Conservation (phyloP, 1,140 invertebrate genomes). For the Phenacoccus solenopsis region DNA sequence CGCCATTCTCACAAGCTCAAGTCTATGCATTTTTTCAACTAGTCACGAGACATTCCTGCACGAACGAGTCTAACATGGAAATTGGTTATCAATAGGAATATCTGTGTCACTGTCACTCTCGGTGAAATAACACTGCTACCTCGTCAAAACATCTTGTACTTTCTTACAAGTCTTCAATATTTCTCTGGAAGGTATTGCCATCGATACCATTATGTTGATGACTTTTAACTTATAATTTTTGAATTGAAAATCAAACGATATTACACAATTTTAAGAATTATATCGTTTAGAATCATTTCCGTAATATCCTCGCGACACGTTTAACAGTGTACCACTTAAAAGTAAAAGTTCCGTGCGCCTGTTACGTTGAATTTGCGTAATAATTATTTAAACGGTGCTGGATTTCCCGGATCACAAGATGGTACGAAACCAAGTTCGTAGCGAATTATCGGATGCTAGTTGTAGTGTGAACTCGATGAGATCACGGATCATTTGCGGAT, state of each 20-base stretch:
- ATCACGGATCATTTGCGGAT: too few species aligned
- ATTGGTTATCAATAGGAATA: neutral
- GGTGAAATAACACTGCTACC: neutral
- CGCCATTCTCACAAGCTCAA: too few species aligned
- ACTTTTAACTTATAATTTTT: neutral
- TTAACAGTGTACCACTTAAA: slow-evolving; percentile 12
- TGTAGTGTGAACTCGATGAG: too few species aligned
- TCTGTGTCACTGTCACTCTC: neutral
- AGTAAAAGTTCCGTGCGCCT: slow-evolving; percentile 7
- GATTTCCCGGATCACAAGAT: slow-evolving; percentile 17
- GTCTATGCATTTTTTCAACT: too few species aligned
- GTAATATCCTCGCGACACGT: slow-evolving; percentile 8
- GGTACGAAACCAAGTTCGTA: neutral
- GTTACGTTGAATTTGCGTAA: slow-evolving; percentile 16
- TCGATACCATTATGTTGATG: neutral
- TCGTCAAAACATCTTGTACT: neutral
- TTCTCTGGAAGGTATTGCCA: neutral
- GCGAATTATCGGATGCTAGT: neutral
- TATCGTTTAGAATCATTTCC: slow-evolving; percentile 4
- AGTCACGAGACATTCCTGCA: neutral
- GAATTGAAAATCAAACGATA: neutral
- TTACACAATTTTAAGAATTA: neutral
- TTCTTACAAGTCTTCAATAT: neutral
- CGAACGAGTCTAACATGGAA: neutral
- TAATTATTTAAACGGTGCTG: neutral